Evolutionary conservation across 2,113 vertebrate genomes (phyloP), one percentile per base, ranked within the genome.

Genomic region (Castor canadensis): DNA sequence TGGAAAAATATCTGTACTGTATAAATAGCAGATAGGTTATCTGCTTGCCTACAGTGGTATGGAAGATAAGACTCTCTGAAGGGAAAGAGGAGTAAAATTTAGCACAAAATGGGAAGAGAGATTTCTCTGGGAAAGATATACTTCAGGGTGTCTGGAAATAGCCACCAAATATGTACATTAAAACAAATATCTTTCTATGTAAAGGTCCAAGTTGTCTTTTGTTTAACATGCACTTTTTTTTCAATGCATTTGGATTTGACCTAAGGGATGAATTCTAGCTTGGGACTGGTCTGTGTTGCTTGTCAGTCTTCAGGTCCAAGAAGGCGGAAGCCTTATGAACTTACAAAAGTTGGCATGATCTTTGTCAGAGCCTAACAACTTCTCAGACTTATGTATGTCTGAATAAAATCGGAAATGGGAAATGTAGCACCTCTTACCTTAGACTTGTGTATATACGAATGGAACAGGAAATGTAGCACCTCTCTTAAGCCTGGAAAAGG

Each of bases 11-110:
- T 69, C n/a, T 71, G 32, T 58, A n/a, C 76, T 43, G 15, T 91
- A 96, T 94, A 92, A 90, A 91, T 40, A 89, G 93, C 71, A 93
- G 60, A 89, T 49, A 96, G 87, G 62, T 84, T 93, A 93, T 91
- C 54, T 87, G 40, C 88, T 94, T 91, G 76, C 79, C 62, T 93
- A 67, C 3, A 30, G 56, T 69, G 80, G 58, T 52, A 49, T 64
- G 45, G 79, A 73, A 96, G 92, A 92, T 35, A 91, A 81, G 67
- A 73, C 32, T 95, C 64, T 93, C 52, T 89, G 76, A 94, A 82
- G 84, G 81, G 43, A 84, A 67, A 88, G 9, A 16, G 56, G 92
- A 89, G 47, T 60, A 77, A 75, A 87, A 76, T 80, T 75, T 49
- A 92, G 66, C 47, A 84, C 71, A 71, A 80, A 89, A 76, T 66